phyloP scores from a whole-genome alignment of 2,113 vertebrate species.

The Nothobranchius kuhntae region DNA sequence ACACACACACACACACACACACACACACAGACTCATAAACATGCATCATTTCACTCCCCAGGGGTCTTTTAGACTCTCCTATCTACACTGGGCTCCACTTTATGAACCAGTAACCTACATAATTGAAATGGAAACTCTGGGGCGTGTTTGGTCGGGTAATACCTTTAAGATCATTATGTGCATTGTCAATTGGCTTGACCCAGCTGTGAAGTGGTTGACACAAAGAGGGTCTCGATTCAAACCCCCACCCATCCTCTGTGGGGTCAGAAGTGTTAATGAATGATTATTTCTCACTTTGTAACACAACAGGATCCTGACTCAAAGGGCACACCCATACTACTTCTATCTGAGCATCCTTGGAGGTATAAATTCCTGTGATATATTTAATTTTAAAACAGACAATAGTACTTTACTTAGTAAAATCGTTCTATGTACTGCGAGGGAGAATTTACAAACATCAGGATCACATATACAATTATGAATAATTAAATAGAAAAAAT shows the following conservation, averaged over 20 bases:
- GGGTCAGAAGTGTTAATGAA: slow-evolving; percentile 82
- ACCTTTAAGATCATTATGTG: slow-evolving; percentile 83
- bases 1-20: slow-evolving; percentile 18
- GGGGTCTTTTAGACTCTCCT: slow-evolving; percentile 34
- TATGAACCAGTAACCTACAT: slow-evolving; percentile 67
- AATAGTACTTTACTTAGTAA: slow-evolving; percentile 32
- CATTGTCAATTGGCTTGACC: slow-evolving; percentile 74
- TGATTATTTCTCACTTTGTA: slow-evolving; percentile 85
- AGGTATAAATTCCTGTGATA: slow-evolving; percentile 5
- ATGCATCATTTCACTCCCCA: slow-evolving; percentile 31
- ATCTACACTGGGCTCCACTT: slow-evolving; percentile 39
- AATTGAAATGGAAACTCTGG: slow-evolving; percentile 81
- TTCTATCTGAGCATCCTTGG: slow-evolving; percentile 23
- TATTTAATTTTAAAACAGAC: slow-evolving; percentile 1
- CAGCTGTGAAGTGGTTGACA: slow-evolving; percentile 72
- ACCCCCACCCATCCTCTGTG: slow-evolving; percentile 11
- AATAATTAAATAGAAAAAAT: too few relatives aligned
- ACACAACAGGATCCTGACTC: slow-evolving; percentile 69
- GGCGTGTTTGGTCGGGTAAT: slow-evolving; percentile 79
- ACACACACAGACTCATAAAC: slow-evolving; percentile 24
- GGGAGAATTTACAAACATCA: too few relatives aligned
- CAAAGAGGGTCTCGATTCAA: slow-evolving; percentile 63
- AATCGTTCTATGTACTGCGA: background rate
- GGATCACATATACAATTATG: too few relatives aligned
- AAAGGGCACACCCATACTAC: slow-evolving; percentile 45